Base-by-base conservation (phyloP, 2,888 invertebrate genomes). In the Spilarctia lutea region DNA sequence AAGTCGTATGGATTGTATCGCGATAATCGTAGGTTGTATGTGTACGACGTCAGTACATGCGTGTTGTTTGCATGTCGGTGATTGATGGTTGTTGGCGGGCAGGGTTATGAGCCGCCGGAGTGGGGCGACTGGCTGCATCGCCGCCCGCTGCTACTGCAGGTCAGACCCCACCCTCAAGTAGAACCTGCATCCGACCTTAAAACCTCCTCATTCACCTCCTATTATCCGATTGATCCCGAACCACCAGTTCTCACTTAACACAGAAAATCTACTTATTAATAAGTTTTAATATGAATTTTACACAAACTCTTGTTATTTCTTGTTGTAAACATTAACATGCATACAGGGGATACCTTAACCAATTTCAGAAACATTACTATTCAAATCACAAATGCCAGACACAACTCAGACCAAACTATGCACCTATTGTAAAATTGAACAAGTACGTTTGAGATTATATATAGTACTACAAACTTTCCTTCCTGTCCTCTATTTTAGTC, bases 91-190 rank as follows among this genome's bases (percentile, higher is more conserved):
- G 91, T 91, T 93, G 92, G 91, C 91, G 92, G 88, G 91, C 94
- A 93, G 94, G 93, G 93, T 92, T 94, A 92, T 91, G 94, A 94
- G 91, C 90, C 89, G 89, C 93, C 89, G 89, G 95, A 94, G 88
- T 96, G 96, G 96, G 91, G 92, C 90, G 96, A 95, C 94, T 96
- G 96, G 96, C 96, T 96, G 95, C 96, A 95, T 96, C 96, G 94
- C 95, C 97, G 98, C 96, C 97, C 98, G 95, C 97, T 98, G 96
- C 97, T 98, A 96, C 97, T 98, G 96, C 98, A 98, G 98, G 98
- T 98, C 97, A 98, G 97, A 91, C 80, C 75, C 75, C 75, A 78
- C 77, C 79, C 70, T 66, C 67, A 72, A 70, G 69, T 71, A 67
- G 72, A 66, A 45, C 75, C 73, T 72, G 67, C 71, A 75, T 69